Evolutionary conservation across 1,140 invertebrate genomes (phyloP), one percentile per base, ranked within the genome.

Genomic region (Achatina immaculata): DNA sequence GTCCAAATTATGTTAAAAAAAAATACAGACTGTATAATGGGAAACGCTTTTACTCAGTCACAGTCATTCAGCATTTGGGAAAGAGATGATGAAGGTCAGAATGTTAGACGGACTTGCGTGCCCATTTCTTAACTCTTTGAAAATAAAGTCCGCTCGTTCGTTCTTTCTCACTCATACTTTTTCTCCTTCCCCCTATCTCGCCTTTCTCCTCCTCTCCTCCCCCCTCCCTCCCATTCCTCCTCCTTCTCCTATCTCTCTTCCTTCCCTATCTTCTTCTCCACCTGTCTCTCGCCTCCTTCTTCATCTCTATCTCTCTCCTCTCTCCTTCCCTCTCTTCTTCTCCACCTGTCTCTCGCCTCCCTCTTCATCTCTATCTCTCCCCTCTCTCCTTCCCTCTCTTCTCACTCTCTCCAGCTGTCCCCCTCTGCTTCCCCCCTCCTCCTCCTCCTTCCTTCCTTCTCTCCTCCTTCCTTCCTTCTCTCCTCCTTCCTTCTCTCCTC

Each of bases 381-480:
- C 31, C 11, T 24, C n/a, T 7, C n/a, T 24, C n/a, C 62, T 24
- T 14, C 21, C 28, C 28, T 40, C 11, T 11, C 11, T 6, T 71
- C 68, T 40, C 68, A 36, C 28, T 71, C 38, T 34, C 68, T 40
- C 68, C 34, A n/a, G 7, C 62, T 28, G 7, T 66, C 62, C 34
- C 62, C 34, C 62, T 14, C 62, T 66, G n/a, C n/a, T 24, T 66
- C 45, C 45, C 45, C 7, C 45, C 45, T 48, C 19, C 45, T 48
- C 45, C 19, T 19, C 19, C 45, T 48, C 62, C n/a, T 24, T 66
- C 62, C n/a, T 24, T 66, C 62, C n/a, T 24, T 66, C 62, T 66
- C n/a, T 66, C 62, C n/a, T 66, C 62, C n/a, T 24, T 66, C 62
- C n/a, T 24, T 66, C 62, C n/a, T 24, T 66, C 62, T 66, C 62